Base-by-base conservation (phyloP, 2,888 invertebrate species). In the Rotaria socialis region DNA sequence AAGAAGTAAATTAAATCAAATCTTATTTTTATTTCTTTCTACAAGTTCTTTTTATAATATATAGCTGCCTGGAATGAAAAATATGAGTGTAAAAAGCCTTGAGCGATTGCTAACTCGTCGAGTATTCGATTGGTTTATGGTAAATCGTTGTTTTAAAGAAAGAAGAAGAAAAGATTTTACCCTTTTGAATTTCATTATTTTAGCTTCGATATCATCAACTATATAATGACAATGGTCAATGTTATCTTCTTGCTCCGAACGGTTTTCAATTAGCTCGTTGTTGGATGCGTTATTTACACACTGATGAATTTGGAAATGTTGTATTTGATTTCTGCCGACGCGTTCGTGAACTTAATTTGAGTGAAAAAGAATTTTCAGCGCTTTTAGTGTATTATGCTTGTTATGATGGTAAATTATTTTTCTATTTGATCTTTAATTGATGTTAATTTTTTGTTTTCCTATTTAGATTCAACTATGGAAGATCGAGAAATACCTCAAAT, bases 201-300 rank as follows among this genome's bases (percentile, higher is more conserved):
- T 80, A 80, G 80, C n/a, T 80, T 24, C 47, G 47, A 80, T 47
- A 80, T 67, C 35, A 67, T 11, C n/a, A 67, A 35, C 35, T 67
- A 7, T 67, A 41, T 35, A 35, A 67, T 80, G n/a, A n/a, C 3
- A 80, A 80, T 47, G 47, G 47, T 24, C 11, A 80, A 47, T 43
- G 47, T 43, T 80, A 80, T 47, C 4, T n/a, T 11, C 10, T 80
- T 24, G 43, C n/a, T 47, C 80, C 80, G 0, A n/a, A 80, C n/a
- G 80, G 80, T 47, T n/a, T 80, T 80, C 80, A 80, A 47, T 47
- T 22, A n/a, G n/a, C 47, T 47, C 80, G 80, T 1, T 14, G 14
- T 47, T 80, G 80, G 80, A 47, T 80, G 80, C 2, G 22, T 47
- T 8, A 80, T 24, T 11, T 80, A 2, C 24, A 80, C 47, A n/a